These are phyloP conservation scores for Palythoa grandiflora DNA, from an alignment of 92 coral and sea anemone species.

Conservation along the genomic window DNA sequence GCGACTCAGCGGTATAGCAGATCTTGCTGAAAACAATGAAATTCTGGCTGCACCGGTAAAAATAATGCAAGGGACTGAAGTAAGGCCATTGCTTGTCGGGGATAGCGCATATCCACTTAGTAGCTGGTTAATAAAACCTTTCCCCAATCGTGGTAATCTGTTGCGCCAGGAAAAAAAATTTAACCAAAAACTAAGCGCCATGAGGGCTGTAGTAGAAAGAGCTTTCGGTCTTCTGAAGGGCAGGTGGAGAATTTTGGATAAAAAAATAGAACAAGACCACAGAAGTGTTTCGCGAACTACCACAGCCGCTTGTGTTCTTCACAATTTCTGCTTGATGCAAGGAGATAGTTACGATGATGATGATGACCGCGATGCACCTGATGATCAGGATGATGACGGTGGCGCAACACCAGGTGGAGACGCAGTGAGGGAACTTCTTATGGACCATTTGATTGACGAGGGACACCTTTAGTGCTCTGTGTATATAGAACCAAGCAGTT, in stretches of 20 bases:
- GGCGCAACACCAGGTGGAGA: not conserved
- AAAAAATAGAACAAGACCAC: constrained; percentile 16
- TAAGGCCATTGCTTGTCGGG: constrained; percentile 59
- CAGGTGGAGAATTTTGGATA: constrained; percentile 27
- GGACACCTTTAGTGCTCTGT: constrained; percentile 16
- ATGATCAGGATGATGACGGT: not conserved
- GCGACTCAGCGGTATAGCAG: constrained; percentile 46
- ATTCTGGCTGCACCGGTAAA: constrained; percentile 57
- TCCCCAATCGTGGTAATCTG: constrained; percentile 28
- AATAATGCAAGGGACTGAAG: constrained; percentile 41
- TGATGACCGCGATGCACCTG: not conserved
- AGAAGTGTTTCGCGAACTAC: constrained; percentile 34
- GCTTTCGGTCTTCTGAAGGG: constrained; percentile 27
- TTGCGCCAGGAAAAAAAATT: constrained; percentile 36
- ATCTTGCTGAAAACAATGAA: constrained; percentile 52
- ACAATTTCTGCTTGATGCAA: constrained; percentile 28
- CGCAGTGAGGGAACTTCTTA: constrained; percentile 28
- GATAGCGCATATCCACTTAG: constrained; percentile 56
- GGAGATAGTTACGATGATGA: constrained; percentile 19
- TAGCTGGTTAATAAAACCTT: constrained; percentile 51
- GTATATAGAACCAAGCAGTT: constrained; percentile 22
- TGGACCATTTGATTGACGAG: constrained; percentile 25
- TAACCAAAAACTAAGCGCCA: constrained; percentile 12
- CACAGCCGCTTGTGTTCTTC: constrained; percentile 32
- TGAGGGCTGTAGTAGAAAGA: constrained; percentile 35